Evolutionary conservation across 92 coral and sea anemone species (phyloP), one percentile per base, ranked within the genome.

Genomic region (Porites cylindrica): DNA sequence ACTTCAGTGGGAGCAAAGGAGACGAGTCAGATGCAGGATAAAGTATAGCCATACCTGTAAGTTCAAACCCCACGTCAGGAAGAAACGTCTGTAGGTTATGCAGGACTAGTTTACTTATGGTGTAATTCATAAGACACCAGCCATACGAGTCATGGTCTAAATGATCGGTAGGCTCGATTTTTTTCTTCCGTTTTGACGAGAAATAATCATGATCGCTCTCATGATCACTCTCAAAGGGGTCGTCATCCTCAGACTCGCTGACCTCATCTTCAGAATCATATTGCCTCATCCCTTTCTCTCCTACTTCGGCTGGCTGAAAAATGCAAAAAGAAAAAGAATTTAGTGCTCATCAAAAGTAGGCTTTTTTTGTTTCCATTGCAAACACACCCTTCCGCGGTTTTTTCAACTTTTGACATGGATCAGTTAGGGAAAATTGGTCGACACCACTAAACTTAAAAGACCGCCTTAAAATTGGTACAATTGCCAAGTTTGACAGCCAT

Each of bases 61-160:
- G 75, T 61, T 97, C 99, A 82, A 97, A 91, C 12, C 99, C 98
- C 43, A 97, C 95, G 69, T 97, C 98, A 0, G 98, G 98, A 10
- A 95, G 88, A 60, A 95, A 95, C 14, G 80, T 72, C 81, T 95
- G 96, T 75, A 97, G 23, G 82, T 90, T 93, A 82, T 75, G 90
- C 38, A 94, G 88, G 43, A 96, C 95, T 73, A 97, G 87, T 66
- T 91, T 94, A 75, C 99, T 92, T 78, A 95, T 89, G 29, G 96
- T 86, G 88, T 95, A 97, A 71, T 97, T 95, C 96, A 97, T 95
- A 13, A 97, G 93, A 59, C 95, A 86, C 99, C 99, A 97, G 61
- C 96, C 83, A 78, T 93, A 97, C 7, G 99, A 95, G 20, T 96
- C 90, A 1, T 92, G 93, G 51, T 97, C 99, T 68, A 95, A 73